These are phyloP conservation scores for Popillia japonica DNA, from an alignment of 1,140 invertebrate genomes.

Conservation along the genomic window DNA sequence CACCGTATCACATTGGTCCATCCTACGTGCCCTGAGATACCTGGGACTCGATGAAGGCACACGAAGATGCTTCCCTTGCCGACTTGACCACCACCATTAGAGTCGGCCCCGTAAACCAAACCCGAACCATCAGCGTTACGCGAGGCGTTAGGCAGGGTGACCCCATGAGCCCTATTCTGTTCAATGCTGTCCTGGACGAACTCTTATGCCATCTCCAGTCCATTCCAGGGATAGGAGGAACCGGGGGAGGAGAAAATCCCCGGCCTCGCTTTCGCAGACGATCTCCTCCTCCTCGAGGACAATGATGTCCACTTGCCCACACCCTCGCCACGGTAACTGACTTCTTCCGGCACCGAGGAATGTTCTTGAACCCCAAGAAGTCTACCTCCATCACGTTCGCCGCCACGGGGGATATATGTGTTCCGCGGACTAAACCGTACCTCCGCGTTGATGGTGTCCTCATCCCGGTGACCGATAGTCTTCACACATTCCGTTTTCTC, in stretches of 20 bases:
- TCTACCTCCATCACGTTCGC: neutral
- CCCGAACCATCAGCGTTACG: conserved; percentile 45
- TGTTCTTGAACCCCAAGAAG: conserved; percentile 41
- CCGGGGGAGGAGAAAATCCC: conserved; percentile 52
- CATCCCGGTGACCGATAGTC: neutral
- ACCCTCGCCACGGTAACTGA: neutral
- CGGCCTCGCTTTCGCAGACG: conserved; percentile 54
- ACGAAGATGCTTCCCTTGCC: conserved; percentile 45
- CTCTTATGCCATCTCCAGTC: conserved; percentile 42
- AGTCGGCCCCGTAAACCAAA: conserved; percentile 42
- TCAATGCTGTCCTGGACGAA: conserved; percentile 59
- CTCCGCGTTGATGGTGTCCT: neutral
- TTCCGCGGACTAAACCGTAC: neutral
- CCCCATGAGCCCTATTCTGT: conserved; percentile 60
- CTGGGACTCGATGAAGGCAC: conserved; percentile 43
- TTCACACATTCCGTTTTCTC: conserved; percentile 24
- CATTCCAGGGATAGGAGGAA: conserved; percentile 53
- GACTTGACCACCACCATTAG: conserved; percentile 44
- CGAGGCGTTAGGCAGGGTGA: conserved; percentile 63
- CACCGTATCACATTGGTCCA: conserved; percentile 53
- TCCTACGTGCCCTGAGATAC: conserved; percentile 45
- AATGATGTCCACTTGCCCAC: neutral
- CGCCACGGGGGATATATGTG: neutral
- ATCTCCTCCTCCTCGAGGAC: conserved; percentile 48
- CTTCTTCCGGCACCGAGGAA: neutral